Conservation (phyloP, 2,113 vertebrate species). For the Eira barbara region DNA sequence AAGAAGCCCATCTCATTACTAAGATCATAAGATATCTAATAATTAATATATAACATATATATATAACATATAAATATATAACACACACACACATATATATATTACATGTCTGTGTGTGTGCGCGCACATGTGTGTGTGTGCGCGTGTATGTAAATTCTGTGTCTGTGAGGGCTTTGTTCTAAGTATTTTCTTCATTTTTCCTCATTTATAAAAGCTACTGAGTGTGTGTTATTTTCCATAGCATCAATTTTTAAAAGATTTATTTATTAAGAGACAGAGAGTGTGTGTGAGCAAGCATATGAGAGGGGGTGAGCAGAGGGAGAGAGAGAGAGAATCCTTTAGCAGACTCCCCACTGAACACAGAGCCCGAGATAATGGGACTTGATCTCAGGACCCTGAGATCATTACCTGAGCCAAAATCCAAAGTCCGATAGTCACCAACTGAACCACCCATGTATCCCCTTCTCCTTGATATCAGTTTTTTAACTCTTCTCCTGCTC, state of each 20-base stretch:
- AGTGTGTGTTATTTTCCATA: not conserved
- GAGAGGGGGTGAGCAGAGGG: not conserved
- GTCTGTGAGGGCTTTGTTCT: not conserved
- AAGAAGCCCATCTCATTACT: not conserved
- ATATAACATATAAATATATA: not conserved
- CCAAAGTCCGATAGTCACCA: not conserved
- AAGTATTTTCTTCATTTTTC: not conserved
- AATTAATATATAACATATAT: not conserved
- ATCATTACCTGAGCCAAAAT: not conserved
- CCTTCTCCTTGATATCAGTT: not conserved
- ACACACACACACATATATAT: not conserved
- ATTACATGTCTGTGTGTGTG: too few species aligned
- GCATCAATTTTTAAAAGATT: not conserved
- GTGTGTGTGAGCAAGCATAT: not conserved
- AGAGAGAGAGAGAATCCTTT: not conserved
- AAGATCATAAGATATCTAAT: not conserved
- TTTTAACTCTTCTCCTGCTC: not conserved
- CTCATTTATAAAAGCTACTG: not conserved
- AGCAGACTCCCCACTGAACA: not conserved
- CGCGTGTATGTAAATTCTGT: not conserved
- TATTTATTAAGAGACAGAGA: not conserved
- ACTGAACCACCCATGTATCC: not conserved
- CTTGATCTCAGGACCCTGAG: not conserved
- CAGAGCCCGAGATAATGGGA: not conserved
- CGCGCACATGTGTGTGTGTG: not conserved